Conservation (phyloP, 2,113 vertebrate genomes). For the Riparia riparia region DNA sequence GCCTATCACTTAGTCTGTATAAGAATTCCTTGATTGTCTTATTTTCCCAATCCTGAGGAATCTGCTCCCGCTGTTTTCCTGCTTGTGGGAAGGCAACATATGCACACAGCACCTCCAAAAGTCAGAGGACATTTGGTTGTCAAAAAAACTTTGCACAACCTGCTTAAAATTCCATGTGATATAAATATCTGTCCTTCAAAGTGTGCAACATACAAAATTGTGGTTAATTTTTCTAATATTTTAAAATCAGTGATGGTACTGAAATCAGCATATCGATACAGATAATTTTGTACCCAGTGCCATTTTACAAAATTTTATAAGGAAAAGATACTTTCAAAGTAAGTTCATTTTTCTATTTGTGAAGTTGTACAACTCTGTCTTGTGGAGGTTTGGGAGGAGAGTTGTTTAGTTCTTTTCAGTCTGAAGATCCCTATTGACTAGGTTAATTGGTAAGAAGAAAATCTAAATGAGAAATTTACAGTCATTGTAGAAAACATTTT, state of each 20-base stretch:
- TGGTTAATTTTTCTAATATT: background rate
- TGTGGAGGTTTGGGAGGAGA: background rate
- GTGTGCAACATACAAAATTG: background rate
- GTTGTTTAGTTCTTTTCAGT: background rate
- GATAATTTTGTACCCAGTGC: background rate
- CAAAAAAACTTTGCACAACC: background rate
- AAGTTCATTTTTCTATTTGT: background rate
- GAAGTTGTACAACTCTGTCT: background rate
- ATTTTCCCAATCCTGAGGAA: background rate
- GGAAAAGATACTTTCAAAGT: background rate
- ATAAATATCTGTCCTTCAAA: background rate
- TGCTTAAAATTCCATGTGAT: background rate
- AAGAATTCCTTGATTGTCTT: background rate
- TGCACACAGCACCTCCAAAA: background rate
- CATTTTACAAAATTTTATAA: background rate
- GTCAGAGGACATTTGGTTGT: background rate
- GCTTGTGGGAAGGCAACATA: rapidly evolving
- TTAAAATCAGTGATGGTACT: background rate
- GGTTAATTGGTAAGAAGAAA: background rate
- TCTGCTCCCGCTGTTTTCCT: background rate
- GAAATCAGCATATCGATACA: background rate
- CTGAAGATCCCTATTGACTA: background rate
- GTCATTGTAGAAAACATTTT: background rate
- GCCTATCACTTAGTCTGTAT: background rate
- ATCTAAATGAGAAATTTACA: background rate